Conservation (phyloP, 2,888 invertebrate species). For the Leptopilina syphax region DNA sequence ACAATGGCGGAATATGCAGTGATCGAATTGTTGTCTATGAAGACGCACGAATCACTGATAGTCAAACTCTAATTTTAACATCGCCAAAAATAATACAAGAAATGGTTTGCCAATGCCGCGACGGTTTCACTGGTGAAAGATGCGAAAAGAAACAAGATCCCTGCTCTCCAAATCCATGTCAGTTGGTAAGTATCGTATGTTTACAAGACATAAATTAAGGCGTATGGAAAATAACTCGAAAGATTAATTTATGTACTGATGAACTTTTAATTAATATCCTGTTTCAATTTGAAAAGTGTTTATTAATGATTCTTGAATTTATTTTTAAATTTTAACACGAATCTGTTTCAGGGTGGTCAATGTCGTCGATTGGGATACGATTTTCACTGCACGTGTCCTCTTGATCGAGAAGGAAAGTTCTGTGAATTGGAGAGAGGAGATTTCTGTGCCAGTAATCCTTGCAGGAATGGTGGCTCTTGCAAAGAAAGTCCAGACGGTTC, state of each 20-base stretch:
- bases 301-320: too few species aligned
- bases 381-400: conserved; percentile 89
- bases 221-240: too few species aligned
- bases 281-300: neutral
- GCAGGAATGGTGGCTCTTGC: conserved; percentile 94
- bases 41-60: conserved; percentile 87
- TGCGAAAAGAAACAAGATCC: conserved; percentile 94
- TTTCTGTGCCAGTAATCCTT: conserved; percentile 90
- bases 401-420: conserved; percentile 87
- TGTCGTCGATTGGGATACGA: conserved; percentile 91
- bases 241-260: conserved; percentile 9
- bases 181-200: conserved; percentile 67
- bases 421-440: conserved; percentile 92
- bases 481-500: conserved; percentile 91
- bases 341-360: conserved; percentile 82
- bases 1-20: conserved; percentile 88
- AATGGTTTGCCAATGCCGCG: conserved; percentile 88
- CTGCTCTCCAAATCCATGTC: conserved; percentile 93
- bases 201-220: too few species aligned
- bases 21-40: conserved; percentile 84
- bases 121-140: conserved; percentile 89
- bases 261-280: neutral
- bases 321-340: neutral
- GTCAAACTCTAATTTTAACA: conserved; percentile 88
- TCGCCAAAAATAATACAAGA: conserved; percentile 89